Percentiles rank a stretch among this genome's conserved stretches.
Evolutionary conservation across 1,140 invertebrate genomes (phyloP).

Genomic region (Drosophila sechellia): DNA sequence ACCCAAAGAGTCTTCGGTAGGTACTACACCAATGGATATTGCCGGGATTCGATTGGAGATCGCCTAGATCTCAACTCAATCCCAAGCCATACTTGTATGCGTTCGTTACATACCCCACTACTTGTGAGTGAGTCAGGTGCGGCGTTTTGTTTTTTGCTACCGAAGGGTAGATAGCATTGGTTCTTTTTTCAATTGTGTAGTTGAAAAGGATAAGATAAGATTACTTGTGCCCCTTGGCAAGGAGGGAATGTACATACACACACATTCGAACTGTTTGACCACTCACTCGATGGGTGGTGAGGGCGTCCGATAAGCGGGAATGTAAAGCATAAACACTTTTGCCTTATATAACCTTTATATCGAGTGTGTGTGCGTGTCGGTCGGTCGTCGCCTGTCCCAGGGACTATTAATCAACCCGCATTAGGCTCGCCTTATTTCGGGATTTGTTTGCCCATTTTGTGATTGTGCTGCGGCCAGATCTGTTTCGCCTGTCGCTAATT

Average conservation of each 20-base stretch:
- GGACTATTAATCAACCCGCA: constrained; percentile 71
- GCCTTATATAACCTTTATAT: constrained; percentile 45
- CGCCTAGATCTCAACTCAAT: too few relatives aligned
- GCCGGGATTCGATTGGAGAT: not conserved
- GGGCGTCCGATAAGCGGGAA: constrained; percentile 14
- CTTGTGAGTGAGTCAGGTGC: constrained; percentile 28
- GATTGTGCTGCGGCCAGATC: not conserved
- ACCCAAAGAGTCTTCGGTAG: constrained; percentile 85
- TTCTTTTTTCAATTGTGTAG: constrained; percentile 34
- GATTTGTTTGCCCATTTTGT: constrained; percentile 1
- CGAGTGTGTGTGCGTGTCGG: constrained; percentile 1
- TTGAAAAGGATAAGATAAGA: constrained; percentile 75
- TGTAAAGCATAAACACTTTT: constrained; percentile 22
- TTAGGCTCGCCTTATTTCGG: constrained; percentile 50
- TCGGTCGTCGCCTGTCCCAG: constrained; percentile 10
- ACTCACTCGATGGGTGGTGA: constrained; percentile 10
- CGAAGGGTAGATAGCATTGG: constrained; percentile 29
- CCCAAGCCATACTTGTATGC: too few relatives aligned
- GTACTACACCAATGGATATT: constrained; percentile 24
- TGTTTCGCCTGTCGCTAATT: not conserved
- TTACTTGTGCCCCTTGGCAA: constrained; percentile 19
- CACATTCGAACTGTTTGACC: constrained; percentile 20
- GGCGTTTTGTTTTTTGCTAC: constrained; percentile 6
- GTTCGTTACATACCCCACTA: not conserved
- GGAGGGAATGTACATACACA: constrained; percentile 8